Evolutionary conservation across 2,797 vertebrate species (phyloP).

Genomic region (Glyptemys insculpta): DNA sequence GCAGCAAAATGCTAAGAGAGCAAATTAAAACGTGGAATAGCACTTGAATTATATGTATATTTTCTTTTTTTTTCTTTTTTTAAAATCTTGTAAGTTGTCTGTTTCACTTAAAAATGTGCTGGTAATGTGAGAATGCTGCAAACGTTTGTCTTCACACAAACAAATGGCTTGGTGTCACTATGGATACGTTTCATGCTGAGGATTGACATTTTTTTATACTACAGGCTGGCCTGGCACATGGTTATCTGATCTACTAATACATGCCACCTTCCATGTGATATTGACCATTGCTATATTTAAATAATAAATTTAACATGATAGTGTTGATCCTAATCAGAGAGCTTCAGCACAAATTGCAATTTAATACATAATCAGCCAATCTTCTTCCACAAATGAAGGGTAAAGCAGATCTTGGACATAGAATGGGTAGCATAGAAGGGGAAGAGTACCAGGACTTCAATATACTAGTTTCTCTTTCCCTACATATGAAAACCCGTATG

Average conservation of each 20-base stretch:
- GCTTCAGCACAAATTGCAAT: neutral
- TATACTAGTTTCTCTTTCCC: neutral
- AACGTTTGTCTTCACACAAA: conserved; percentile 14
- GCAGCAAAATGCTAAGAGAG: neutral
- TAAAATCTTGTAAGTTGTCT: conserved; percentile 17
- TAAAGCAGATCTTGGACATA: neutral
- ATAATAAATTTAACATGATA: conserved; percentile 37
- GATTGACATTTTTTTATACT: conserved; percentile 12
- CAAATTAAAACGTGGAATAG: conserved; percentile 36
- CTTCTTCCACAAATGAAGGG: neutral
- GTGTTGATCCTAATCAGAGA: neutral
- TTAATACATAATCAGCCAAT: neutral
- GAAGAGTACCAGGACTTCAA: neutral
- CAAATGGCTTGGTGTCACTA: conserved; percentile 17
- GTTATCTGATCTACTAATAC: conserved; percentile 38
- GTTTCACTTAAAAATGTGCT: conserved; percentile 50
- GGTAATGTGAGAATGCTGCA: neutral
- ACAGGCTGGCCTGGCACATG: neutral
- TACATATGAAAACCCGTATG: neutral
- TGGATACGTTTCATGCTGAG: neutral
- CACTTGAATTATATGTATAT: fast-evolving
- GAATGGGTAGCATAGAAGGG: neutral
- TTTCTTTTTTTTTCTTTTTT: neutral
- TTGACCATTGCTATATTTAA: conserved; percentile 62
- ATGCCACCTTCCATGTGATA: conserved; percentile 50